Base-by-base conservation (phyloP, 2,888 invertebrate genomes). In the Athalia rosae region DNA sequence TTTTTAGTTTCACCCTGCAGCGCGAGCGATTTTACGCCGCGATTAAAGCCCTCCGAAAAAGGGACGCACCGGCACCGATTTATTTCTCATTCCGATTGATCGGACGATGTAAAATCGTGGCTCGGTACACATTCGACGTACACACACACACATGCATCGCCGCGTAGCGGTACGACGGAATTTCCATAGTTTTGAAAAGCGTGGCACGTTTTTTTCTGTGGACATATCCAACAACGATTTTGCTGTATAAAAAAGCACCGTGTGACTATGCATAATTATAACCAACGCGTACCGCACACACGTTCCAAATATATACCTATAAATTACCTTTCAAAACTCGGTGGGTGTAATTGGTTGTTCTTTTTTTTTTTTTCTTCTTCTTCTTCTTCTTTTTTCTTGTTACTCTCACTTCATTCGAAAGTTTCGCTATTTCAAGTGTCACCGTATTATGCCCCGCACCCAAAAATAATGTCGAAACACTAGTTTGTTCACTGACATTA, bases 241-340 rank as follows among this genome's bases (percentile, higher is more conserved):
- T 64, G 11, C 8, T 45, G 28, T 28, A 28, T 28, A 28, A 28
- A 28, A 28, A 45, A 47, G 47, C 47, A 47, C n/a, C 47, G 8
- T 64, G 64, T 64, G 64, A 64, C 64, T 47, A 15, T 47, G 64
- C 64, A 64, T 64, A 64, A 64, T 64, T 13, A 64, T 64, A n/a
- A 15, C 47, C 6, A 4, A 47, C 28, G 28, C 64, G 45, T 64
- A 45, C 64, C 64, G 47, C 64, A 7, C 13, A 13, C 64, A 47
- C 7, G 47, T 64, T 61, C 5, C 28, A 28, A 28, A 28, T 28
- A 28, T 28, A 28, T 28, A 28, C 28, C 28, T 28, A 28, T n/a
- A 64, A 13, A 13, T 64, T 13, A 64, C 64, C 28, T 64, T 64
- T 64, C 64, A 45, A 63, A 47, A 63, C 63, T 13, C 64, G n/a